phyloP scores from a whole-genome alignment of 2,113 vertebrate species.

The Malurus melanocephalus region DNA sequence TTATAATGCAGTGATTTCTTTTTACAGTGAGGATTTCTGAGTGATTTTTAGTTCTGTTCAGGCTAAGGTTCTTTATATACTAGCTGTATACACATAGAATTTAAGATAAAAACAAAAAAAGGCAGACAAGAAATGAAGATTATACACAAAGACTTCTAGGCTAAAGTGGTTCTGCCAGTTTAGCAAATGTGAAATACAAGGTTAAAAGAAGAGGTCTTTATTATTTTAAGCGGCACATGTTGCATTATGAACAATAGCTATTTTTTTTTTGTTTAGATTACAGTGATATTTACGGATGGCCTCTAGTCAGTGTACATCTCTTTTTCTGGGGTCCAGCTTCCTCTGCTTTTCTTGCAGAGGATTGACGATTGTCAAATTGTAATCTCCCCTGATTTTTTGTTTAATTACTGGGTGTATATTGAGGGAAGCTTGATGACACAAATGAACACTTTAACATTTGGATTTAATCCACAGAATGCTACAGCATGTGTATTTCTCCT shows the following conservation, averaged over 20 bases:
- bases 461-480: background rate
- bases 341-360: background rate
- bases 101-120: conserved; percentile 35
- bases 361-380: background rate
- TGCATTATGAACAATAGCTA: background rate
- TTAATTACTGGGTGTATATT: background rate
- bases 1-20: conserved; percentile 33
- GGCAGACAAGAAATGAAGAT: conserved; percentile 6
- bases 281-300: background rate
- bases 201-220: background rate
- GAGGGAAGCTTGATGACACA: background rate
- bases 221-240: background rate
- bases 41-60: conserved; percentile 31
- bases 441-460: background rate
- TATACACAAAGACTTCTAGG: background rate
- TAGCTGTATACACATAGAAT: conserved; percentile 15
- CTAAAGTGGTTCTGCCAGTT: background rate
- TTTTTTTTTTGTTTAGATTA: background rate
- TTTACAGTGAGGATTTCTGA: conserved; percentile 24
- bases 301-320: background rate
- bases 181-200: background rate
- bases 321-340: background rate
- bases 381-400: background rate
- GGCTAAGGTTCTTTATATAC: conserved; percentile 4
- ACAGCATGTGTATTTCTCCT: background rate